Conservation (phyloP, 2,888 invertebrate species). For the Rosalia funebris region DNA sequence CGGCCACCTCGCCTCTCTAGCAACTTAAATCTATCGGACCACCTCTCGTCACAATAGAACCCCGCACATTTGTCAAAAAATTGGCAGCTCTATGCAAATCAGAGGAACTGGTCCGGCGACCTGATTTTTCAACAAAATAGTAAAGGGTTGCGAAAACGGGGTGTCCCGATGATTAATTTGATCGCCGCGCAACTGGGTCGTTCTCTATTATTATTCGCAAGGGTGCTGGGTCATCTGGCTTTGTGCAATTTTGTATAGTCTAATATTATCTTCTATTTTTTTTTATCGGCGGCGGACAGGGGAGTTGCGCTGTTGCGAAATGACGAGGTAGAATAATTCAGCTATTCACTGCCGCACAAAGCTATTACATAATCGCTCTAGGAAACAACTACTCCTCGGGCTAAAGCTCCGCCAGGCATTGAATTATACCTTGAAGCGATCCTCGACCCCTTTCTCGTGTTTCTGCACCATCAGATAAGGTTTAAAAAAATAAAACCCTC, state of each 20-base stretch:
- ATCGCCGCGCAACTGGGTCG: slow-evolving; percentile 4
- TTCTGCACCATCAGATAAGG: too few relatives aligned
- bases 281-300: neutral
- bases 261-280: slow-evolving; percentile 14
- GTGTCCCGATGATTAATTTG: slow-evolving; percentile 25
- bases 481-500: too few relatives aligned
- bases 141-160: slow-evolving; percentile 28
- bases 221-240: slow-evolving; percentile 9
- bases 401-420: too few relatives aligned
- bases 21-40: slow-evolving; percentile 1
- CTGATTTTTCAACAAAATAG: slow-evolving; percentile 25
- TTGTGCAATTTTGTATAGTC: slow-evolving; percentile 14
- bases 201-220: slow-evolving; percentile 4
- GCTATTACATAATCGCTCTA: too few relatives aligned
- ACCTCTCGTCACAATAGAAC: neutral
- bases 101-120: slow-evolving; percentile 25
- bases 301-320: slow-evolving; percentile 1
- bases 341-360: too few relatives aligned
- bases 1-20: neutral
- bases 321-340: neutral
- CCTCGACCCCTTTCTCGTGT: too few relatives aligned
- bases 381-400: too few relatives aligned
- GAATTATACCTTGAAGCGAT: too few relatives aligned
- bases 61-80: slow-evolving; percentile 13
- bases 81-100: slow-evolving; percentile 23